Evolutionary conservation across 2,797 vertebrate species (phyloP).

Genomic region (Microtus obscurus): DNA sequence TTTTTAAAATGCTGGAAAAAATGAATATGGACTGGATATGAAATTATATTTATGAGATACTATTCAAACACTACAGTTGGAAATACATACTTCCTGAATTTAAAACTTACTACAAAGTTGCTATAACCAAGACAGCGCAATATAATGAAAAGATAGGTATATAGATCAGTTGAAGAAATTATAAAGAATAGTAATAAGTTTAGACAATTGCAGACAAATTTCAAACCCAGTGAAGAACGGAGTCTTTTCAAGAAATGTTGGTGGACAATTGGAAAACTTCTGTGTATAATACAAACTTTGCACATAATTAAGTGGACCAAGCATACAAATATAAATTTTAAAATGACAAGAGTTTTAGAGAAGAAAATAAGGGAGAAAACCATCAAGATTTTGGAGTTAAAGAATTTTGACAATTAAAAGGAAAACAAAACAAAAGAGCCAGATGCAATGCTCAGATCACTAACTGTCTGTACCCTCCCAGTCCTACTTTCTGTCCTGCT

Average conservation of each 20-base stretch:
- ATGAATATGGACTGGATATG: neutral
- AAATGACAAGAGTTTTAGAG: conserved; percentile 16
- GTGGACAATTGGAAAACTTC: neutral
- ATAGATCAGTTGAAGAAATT: neutral
- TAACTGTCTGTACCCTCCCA: no score
- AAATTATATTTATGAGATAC: conserved; percentile 20
- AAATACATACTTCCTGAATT: neutral
- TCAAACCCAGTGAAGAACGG: neutral
- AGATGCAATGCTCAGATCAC: neutral
- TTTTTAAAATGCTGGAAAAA: conserved; percentile 20
- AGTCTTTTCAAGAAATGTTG: conserved; percentile 34
- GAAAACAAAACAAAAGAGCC: neutral
- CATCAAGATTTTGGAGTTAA: neutral
- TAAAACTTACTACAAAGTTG: conserved; percentile 24
- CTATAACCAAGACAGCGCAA: neutral
- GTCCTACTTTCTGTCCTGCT: neutral
- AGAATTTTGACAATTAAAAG: neutral
- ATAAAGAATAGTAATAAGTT: neutral
- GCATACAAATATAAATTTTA: neutral
- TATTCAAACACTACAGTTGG: neutral
- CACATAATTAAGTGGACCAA: conserved; percentile 25
- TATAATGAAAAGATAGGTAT: neutral
- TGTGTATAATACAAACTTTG: neutral
- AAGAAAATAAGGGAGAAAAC: neutral
- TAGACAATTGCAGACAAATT: neutral